These are phyloP conservation scores for Nowickia ferox DNA, from an alignment of 2,888 invertebrate genomes.

Conservation along the genomic window DNA sequence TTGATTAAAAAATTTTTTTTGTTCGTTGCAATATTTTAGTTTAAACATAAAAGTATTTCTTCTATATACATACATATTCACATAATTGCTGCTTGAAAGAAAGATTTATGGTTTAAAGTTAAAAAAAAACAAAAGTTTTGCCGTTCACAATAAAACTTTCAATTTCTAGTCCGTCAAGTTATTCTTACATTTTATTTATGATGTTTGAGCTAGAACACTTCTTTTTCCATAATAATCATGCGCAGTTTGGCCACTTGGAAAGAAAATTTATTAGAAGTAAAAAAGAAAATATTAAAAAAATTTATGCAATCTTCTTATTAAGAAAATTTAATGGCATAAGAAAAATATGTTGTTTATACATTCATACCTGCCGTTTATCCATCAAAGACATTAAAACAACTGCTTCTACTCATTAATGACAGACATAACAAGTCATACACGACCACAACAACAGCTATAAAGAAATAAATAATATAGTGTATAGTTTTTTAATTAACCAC, in stretches of 20 bases:
- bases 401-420: neutral
- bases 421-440: neutral
- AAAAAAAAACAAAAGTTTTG: neutral
- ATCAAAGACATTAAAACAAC: neutral
- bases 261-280: no score
- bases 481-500: neutral
- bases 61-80: neutral
- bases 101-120: neutral
- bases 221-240: neutral
- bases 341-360: neutral
- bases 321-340: neutral
- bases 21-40: neutral
- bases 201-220: neutral
- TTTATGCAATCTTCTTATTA: neutral
- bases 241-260: neutral
- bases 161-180: neutral
- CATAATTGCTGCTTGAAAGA: neutral
- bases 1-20: no score
- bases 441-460: neutral
- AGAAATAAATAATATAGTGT: no score
- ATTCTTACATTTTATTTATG: conserved; percentile 3
- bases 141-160: conserved; percentile 1
- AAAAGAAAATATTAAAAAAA: neutral
- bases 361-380: neutral
- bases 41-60: neutral